Evolutionary conservation across 2,797 vertebrate genomes (phyloP).

Genomic region (Chloroceryle amazona): DNA sequence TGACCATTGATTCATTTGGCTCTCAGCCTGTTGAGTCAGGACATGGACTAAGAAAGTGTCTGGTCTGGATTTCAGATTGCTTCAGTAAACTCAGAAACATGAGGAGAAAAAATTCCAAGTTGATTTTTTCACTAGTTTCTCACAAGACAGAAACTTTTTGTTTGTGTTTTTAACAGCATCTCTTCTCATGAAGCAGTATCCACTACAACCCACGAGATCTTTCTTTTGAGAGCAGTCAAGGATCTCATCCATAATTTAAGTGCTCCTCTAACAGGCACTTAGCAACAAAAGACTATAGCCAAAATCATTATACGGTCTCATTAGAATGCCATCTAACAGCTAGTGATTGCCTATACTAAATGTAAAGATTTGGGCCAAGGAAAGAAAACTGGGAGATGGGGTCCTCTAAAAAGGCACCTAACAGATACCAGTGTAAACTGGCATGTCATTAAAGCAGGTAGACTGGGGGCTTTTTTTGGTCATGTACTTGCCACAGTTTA

Average conservation of each 20-base stretch:
- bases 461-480: rapidly evolving
- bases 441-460: rapidly evolving
- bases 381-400: neutral
- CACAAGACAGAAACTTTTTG: neutral
- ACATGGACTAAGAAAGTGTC: rapidly evolving
- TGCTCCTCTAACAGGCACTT: neutral
- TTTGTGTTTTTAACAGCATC: neutral
- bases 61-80: neutral
- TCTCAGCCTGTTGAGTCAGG: neutral
- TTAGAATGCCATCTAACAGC: neutral
- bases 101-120: neutral
- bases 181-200: neutral
- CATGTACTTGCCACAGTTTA: neutral
- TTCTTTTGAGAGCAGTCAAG: neutral
- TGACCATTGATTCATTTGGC: neutral
- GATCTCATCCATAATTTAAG: neutral
- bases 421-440: neutral
- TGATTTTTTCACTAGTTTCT: neutral
- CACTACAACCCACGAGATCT: neutral
- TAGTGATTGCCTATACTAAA: neutral
- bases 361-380: neutral
- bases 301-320: neutral
- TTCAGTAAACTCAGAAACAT: neutral
- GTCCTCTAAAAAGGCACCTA: neutral
- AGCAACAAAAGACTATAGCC: neutral